Evolutionary conservation across 2,888 invertebrate genomes (phyloP).

Genomic region (Tipula confusa): DNA sequence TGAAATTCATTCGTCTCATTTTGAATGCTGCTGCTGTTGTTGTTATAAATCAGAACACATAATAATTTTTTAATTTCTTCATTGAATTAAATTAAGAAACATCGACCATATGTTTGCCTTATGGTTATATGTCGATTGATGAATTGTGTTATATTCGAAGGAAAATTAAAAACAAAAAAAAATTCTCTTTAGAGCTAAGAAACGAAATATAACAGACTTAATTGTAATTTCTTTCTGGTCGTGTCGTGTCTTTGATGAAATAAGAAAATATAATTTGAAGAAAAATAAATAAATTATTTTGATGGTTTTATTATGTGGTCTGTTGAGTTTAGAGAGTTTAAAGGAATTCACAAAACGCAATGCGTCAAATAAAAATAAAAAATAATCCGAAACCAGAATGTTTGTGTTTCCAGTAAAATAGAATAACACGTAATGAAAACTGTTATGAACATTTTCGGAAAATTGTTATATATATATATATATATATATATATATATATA

Average conservation of each 20-base stretch:
- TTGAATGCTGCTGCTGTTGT: not conserved
- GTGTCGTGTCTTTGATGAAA: slow-evolving; percentile 25
- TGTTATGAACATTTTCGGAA: not conserved
- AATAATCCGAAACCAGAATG: not conserved
- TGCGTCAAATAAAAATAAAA: not conserved
- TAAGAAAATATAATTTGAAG: slow-evolving; percentile 20
- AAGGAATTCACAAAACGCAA: not conserved
- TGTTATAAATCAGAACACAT: slow-evolving; percentile 12
- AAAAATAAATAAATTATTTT: slow-evolving; percentile 25
- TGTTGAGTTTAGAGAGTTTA: slow-evolving; percentile 25
- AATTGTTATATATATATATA: too few species aligned
- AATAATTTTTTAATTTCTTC: slow-evolving; percentile 25
- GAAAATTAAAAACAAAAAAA: too few species aligned
- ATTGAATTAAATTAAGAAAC: slow-evolving; percentile 25
- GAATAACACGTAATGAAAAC: not conserved
- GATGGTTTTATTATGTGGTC: slow-evolving; percentile 25
- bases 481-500: too few species aligned
- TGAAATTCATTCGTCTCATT: not conserved
- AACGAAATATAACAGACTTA: slow-evolving; percentile 16
- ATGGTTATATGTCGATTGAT: slow-evolving; percentile 25
- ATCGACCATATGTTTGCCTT: slow-evolving; percentile 25
- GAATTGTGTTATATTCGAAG: slow-evolving; percentile 12
- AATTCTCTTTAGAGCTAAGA: not conserved
- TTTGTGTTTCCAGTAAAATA: slow-evolving; percentile 9
- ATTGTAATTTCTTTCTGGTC: slow-evolving; percentile 25